phyloP scores from a whole-genome alignment of 2,113 vertebrate species.

The Melierax canorus region DNA sequence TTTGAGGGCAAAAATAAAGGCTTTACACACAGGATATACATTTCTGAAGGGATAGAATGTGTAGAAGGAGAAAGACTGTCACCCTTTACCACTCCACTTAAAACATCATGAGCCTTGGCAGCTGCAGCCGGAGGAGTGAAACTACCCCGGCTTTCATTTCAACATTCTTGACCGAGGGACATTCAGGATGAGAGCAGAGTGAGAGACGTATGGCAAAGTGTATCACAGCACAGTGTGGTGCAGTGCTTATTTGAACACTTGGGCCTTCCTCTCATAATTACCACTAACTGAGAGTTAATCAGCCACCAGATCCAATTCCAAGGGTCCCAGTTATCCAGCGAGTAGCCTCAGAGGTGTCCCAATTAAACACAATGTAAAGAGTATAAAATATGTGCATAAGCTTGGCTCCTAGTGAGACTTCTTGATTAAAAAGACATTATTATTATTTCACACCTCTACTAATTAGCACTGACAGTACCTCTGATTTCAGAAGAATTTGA shows the following conservation, averaged over 20 bases:
- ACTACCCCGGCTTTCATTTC: not conserved
- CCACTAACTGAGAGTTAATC: conserved; percentile 14
- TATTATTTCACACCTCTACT: conserved; percentile 40
- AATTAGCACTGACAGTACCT: not conserved
- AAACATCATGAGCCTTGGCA: not conserved
- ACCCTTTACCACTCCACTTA: not conserved
- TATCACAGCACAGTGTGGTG: not conserved
- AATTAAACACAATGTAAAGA: conserved; percentile 28
- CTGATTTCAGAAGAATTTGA: not conserved
- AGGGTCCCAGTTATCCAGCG: not conserved
- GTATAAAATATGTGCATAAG: not conserved
- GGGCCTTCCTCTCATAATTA: conserved; percentile 4
- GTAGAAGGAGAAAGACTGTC: not conserved
- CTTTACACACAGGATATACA: not conserved
- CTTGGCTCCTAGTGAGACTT: conserved; percentile 19
- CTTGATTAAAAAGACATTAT: conserved; percentile 52
- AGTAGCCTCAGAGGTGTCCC: not conserved
- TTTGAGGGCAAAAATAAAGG: not conserved
- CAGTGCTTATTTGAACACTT: not conserved
- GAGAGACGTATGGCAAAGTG: not conserved
- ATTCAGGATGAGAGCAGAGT: fast-evolving
- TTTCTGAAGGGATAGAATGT: not conserved
- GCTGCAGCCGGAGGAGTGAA: not conserved
- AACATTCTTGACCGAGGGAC: fast-evolving
- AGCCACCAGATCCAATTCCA: conserved; percentile 2